These are phyloP conservation scores for Pelecanus crispus DNA, from an alignment of 2,113 vertebrate genomes.

Conservation along the genomic window DNA sequence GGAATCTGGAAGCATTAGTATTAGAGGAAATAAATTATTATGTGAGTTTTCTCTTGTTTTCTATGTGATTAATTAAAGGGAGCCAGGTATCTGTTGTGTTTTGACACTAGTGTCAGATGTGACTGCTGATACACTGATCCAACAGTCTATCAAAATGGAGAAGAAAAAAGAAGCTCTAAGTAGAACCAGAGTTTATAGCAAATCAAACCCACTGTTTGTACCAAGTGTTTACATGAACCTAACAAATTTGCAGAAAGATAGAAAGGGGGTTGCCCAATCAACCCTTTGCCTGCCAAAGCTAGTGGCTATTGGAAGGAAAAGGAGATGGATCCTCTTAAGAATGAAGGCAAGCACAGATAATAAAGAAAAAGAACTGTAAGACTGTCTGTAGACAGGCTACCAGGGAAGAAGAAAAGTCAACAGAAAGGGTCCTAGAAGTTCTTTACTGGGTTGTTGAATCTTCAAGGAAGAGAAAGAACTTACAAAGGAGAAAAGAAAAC, in stretches of 20 bases:
- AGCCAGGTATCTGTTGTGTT: neutral
- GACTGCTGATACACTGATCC: neutral
- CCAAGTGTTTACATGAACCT: neutral
- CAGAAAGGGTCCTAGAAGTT: neutral
- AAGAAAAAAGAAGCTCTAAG: neutral
- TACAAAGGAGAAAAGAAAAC: neutral
- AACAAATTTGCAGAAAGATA: neutral
- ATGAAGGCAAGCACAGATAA: neutral
- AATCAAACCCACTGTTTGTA: neutral
- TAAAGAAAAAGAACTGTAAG: neutral
- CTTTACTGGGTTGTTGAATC: neutral
- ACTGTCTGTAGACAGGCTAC: neutral
- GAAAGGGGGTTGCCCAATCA: fast-evolving
- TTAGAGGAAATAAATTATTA: neutral
- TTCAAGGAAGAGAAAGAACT: neutral
- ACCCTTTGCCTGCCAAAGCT: neutral
- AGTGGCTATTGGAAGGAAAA: neutral
- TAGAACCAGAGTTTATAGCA: neutral
- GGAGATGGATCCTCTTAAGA: neutral
- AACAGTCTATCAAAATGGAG: neutral
- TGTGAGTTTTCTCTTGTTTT: neutral
- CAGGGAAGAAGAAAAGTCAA: neutral
- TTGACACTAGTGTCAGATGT: neutral
- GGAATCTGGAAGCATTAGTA: neutral
- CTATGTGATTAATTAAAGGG: neutral